Evolutionary conservation across 1,140 invertebrate genomes (phyloP), one percentile per base, ranked within the genome.

Genomic region (Eurytemora carolleeae): DNA sequence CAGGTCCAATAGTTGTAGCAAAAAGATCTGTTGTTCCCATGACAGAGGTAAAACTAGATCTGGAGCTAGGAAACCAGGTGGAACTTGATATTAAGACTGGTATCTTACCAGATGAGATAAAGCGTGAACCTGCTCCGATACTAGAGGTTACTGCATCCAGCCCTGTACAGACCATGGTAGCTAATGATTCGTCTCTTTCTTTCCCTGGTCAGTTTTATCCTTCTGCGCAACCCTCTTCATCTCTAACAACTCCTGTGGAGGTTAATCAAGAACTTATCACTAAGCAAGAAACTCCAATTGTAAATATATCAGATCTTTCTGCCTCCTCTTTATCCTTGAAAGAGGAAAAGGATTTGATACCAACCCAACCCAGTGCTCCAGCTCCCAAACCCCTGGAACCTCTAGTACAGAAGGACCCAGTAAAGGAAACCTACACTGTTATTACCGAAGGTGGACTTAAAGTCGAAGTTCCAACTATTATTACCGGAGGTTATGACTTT

Each of bases 401-500:
- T 2, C 22, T 24, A n/a, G 17, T 17, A 2, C 17, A 18, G 3
- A 25, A 19, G 2, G 60, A 62, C 31, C 60, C 60, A 2, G 54
- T 54, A 18, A 62, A 62, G 25, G 60, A 62, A 57, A 62, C 60
- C 19, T 22, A 22, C 2, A 22, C 44, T 3, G 53, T 58, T 2
- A 23, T 62, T 19, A 57, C 19, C 1, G n/a, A 22, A 18, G 44
- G 22, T n/a, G 60, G 60, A 15, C 20, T 24, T 18, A 24, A 56
- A 25, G 24, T 57, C 18, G 60, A 62, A 15, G 55, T 62, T 57
- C 60, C 60, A 2, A 62, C 55, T 1, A 23, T 62, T 18, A 53
- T 62, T 2, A 62, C 53, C 19, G 25, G 54, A 25, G 60, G 60
- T 1, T 62, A 57, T 53, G 60, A 62, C 55, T 53, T 62, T 19